A percentile compares a stretch with the other conserved stretches of the same genome.
Conservation (phyloP, 2,113 vertebrate genomes). For the Takifugu flavidus region DNA sequence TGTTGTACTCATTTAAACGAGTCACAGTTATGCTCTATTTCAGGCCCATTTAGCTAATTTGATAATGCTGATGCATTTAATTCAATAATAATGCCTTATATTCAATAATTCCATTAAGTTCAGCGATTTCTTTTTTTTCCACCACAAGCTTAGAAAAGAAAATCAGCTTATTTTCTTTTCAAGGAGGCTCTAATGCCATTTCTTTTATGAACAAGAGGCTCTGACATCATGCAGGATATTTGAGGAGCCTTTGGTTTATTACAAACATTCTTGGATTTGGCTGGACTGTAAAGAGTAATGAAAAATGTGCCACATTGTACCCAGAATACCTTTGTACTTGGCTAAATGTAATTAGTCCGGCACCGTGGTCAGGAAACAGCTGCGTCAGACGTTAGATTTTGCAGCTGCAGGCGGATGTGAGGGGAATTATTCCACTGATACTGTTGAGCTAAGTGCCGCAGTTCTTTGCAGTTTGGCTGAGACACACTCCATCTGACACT, state of each 20-base stretch:
- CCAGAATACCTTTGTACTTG: background rate
- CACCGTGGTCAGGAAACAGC: conserved; percentile 17
- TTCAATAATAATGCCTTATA: too few relatives aligned
- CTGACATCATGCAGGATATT: too few relatives aligned
- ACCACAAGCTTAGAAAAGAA: too few relatives aligned
- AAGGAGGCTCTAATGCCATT: too few relatives aligned
- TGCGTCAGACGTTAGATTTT: conserved; percentile 29
- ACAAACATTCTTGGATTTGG: background rate
- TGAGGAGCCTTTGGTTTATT: background rate
- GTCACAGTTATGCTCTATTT: background rate
- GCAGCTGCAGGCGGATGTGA: conserved; percentile 32
- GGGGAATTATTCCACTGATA: conserved; percentile 37
- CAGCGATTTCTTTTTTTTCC: too few relatives aligned
- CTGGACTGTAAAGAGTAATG: background rate
- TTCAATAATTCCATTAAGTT: too few relatives aligned
- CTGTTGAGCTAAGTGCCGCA: conserved; percentile 35
- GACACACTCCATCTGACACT: conserved; percentile 53
- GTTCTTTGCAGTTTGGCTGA: conserved; percentile 36
- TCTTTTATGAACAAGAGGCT: too few relatives aligned
- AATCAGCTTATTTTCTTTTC: too few relatives aligned
- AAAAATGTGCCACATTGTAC: background rate
- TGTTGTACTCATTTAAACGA: background rate
- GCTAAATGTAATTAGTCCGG: background rate
- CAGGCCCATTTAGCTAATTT: too few relatives aligned
- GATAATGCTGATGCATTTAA: too few relatives aligned